Evolutionary conservation across 2,888 invertebrate genomes (phyloP), one percentile per base, ranked within the genome.

Genomic region (Ecdyonurus torrentis): DNA sequence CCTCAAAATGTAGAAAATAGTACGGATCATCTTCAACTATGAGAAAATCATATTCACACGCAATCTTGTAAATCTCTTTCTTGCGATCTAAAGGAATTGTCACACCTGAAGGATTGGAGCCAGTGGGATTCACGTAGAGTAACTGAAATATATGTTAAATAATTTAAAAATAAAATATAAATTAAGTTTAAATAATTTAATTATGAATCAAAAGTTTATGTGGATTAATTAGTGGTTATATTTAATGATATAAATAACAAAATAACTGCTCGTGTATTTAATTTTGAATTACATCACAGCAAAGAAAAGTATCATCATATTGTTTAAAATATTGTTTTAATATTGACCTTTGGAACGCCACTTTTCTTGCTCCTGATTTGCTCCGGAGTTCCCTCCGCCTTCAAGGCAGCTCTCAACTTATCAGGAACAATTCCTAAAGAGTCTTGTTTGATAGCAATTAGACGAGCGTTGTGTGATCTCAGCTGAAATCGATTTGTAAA

Each of bases 11-110:
- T 70, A 91, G 75, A 71, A 86, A 89, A 74, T 84, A 87, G 70
- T 90, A 91, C 0, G 91, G 87, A 73, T 90, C 90, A 70, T 91
- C 91, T 71, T 91, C 91, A 3, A 91, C 70, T 61, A 91, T 88
- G 10, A 91, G 70, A 50, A 91, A 81, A 74, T 90, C 83, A 72
- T 86, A 88, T 71, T 82, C 79, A 73, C 86, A 86, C 59, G 88
- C 87, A 66, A 90, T 77, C 67, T 81, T 77, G 71, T 91, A 90
- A 58, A 91, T 83, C 73, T 82, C 80, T 65, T 80, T 77, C 64
- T 85, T 80, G 66, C 90, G 78, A 19, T 83, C 80, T 58, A 81
- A 75, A 0, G 86, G 78, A 63, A 88, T 75, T 0, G 86, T 83
- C 0, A 81, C 79, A 0, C 90, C 90, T 0, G 85, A 84, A 1